Evolutionary conservation across 1,140 invertebrate genomes (phyloP), one percentile per base, ranked within the genome.

Genomic region (Schlechtendalia chinensis): DNA sequence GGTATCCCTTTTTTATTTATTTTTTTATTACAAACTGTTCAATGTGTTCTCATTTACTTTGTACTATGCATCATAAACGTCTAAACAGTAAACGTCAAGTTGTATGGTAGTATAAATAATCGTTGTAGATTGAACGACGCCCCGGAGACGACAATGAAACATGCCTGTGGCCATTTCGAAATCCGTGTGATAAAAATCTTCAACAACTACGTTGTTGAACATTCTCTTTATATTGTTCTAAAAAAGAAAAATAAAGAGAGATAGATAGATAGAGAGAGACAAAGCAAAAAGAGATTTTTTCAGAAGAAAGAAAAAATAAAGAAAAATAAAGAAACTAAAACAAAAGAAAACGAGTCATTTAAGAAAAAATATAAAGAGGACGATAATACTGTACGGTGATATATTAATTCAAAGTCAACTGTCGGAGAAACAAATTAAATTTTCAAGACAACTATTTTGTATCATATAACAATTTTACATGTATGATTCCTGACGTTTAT

Each of bases 161-260:
- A 59, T 45, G 54, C 54, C 72, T 45, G 14, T 59, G 16, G 56
- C 53, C 14, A 59, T 59, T 77, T 54, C 72, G n/a, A 77, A 77
- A 77, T 77, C 54, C n/a, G 1, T 24, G 32, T 45, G 72, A 77
- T 77, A 77, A 77, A 56, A 77, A 77, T 77, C 72, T 77, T 77
- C 72, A 45, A 77, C n/a, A 58, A 77, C 72, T 59, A 50, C 32
- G 72, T 54, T 2, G 72, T 54, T 2, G 72, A 5, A 56, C 22
- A 69, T 56, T 58, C 4, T 74, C 27, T 74, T 74, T 74, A 74
- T 74, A 39, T 56, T 56, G 19, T 22, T 32, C 53, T 4, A 5
- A 27, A 45, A 58, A 58, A 19, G 16, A 67, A 74, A 75, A 32
- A 56, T 19, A 29, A 32, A 32, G n/a, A 74, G n/a, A n/a, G n/a